phyloP scores from a whole-genome alignment of 2,113 vertebrate genomes.

The Peromyscus californicus region DNA sequence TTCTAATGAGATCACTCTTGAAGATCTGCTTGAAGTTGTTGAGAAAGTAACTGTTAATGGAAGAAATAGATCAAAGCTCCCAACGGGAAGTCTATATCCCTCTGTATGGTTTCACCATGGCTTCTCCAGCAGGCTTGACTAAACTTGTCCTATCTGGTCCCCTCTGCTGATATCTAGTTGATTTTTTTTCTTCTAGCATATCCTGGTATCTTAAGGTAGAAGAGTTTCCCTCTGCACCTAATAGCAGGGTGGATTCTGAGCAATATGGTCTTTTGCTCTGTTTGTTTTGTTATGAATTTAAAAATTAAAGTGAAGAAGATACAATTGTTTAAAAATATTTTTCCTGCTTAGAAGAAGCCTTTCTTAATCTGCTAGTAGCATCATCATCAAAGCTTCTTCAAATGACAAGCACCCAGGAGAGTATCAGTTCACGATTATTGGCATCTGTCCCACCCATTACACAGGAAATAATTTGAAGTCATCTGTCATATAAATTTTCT shows the following conservation, averaged over 20 bases:
- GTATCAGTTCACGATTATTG: not conserved
- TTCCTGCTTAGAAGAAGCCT: not conserved
- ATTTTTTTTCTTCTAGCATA: not conserved
- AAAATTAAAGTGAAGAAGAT: not conserved
- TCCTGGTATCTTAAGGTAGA: not conserved
- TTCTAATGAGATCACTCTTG: constrained; percentile 92
- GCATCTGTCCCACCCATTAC: not conserved
- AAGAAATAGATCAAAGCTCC: constrained; percentile 94
- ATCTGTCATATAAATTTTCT: constrained; percentile 26
- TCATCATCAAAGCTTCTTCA: not conserved
- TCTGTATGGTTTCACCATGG: constrained; percentile 62
- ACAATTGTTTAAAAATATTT: not conserved
- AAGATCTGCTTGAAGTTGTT: constrained; percentile 93
- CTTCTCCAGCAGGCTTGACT: constrained; percentile 9
- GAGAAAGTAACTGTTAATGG: constrained; percentile 94
- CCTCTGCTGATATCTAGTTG: constrained; percentile 41
- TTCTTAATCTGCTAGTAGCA: not conserved
- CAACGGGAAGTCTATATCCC: not conserved
- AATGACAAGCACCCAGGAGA: not conserved
- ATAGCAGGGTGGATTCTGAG: constrained; percentile 62
- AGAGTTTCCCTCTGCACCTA: not conserved
- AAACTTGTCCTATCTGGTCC: not conserved
- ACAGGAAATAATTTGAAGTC: constrained; percentile 11
- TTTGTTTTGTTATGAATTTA: constrained; percentile 54
- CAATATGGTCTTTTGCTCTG: not conserved